Conservation (phyloP, 1,140 invertebrate species). For the Apis cerana region DNA sequence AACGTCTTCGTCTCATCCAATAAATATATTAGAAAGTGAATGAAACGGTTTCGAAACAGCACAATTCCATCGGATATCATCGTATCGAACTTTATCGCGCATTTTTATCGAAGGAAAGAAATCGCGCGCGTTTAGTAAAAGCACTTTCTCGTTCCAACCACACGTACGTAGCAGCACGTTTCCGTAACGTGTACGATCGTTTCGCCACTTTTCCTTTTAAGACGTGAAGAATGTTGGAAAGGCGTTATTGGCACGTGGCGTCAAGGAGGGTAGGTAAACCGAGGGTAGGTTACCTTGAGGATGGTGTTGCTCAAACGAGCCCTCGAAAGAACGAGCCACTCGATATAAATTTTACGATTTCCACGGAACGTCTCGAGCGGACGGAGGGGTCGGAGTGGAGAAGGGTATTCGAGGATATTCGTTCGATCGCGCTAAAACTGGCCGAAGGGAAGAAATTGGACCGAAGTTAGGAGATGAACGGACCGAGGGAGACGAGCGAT, state of each 20-base stretch:
- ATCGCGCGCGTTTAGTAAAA: constrained; percentile 1
- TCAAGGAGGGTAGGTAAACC: constrained; percentile 43
- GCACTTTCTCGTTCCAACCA: constrained; percentile 16
- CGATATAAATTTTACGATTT: constrained; percentile 43
- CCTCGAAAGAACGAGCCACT: constrained; percentile 19
- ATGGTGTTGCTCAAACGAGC: constrained; percentile 24
- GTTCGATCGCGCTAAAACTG: background rate
- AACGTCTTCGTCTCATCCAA: constrained; percentile 31
- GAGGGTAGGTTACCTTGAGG: constrained; percentile 20
- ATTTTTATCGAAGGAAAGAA: constrained; percentile 32
- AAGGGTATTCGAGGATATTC: background rate
- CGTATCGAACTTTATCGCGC: constrained; percentile 15
- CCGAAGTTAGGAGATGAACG: background rate
- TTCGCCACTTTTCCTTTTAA: background rate
- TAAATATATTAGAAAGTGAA: constrained; percentile 11
- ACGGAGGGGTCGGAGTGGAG: background rate
- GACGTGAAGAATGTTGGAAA: constrained; percentile 24
- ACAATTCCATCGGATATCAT: constrained; percentile 24
- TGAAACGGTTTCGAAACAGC: background rate
- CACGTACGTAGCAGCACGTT: background rate
- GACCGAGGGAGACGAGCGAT: background rate
- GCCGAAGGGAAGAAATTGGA: background rate
- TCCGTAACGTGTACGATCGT: background rate
- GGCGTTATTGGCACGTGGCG: constrained; percentile 71
- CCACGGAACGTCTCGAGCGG: constrained; percentile 5